Base-by-base conservation (phyloP, 2,113 vertebrate genomes). In the Chionomys nivalis region DNA sequence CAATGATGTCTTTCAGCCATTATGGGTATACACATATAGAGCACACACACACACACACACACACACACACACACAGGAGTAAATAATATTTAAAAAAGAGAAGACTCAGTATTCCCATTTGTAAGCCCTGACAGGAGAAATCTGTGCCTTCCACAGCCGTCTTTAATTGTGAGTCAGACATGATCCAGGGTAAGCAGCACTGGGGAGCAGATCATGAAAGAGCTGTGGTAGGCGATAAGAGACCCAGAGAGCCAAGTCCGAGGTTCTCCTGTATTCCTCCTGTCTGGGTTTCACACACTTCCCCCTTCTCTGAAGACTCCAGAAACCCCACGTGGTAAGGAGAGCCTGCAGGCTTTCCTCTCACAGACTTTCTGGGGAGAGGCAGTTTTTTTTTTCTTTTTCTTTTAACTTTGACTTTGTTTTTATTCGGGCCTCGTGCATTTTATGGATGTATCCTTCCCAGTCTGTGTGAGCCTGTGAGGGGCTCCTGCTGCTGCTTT, bases 391-490 rank as follows among this genome's bases (percentile, higher is more conserved):
- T 90, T 86, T 76, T 28, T 24, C 88, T 86, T 76, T 3, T 68
- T 58, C 26, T 90, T 87, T 82, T 91, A 85, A 63, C 21, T 55
- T 49, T 8, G 31, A 49, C 77, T 89, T 91, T 91, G 61, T 75
- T 95, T 96, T 76, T 77, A 72, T 92, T 73, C 88, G 72, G 36
- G 26, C 66, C 65, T 81, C 33, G 7, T 4, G 52, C 44, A 86
- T 92, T 87, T 94, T 89, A 89, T 95, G 42, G 70, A 72, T 72
- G 42, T 83, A 89, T 76, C 81, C 42, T 93, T 79, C 63, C 12
- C 49, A 23, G 28, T 52, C 58, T 70, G 79, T 73, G 49, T 92
- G n/a, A 47, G 90, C 21, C 31, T 92, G 36, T 82, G 78, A 49
- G 73, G 76, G 70, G 77, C 44, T 17, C 13, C 44, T 16, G 66